These are phyloP conservation scores for Linhomoeus sp. DNA, from an alignment of 2,888 invertebrate genomes.

Conservation along the genomic window DNA sequence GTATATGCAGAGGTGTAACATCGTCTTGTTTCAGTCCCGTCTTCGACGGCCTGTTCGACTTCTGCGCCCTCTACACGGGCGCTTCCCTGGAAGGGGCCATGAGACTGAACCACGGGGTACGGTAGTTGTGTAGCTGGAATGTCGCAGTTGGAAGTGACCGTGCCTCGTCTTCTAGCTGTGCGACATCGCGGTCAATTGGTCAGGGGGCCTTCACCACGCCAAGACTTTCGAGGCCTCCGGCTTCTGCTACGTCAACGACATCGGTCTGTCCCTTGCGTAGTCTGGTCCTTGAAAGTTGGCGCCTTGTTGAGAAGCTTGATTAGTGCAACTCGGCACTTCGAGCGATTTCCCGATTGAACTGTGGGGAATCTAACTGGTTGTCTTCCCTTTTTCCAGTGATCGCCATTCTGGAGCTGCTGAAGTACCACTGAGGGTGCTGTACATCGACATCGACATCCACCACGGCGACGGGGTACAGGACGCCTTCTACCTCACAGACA, in stretches of 20 bases:
- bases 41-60: constrained; percentile 83
- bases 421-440: constrained; percentile 48
- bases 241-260: constrained; percentile 97
- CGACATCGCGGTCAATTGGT: constrained; percentile 98
- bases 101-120: constrained; percentile 65
- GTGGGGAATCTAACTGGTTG: too few species aligned
- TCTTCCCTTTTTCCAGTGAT: constrained; percentile 59
- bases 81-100: constrained; percentile 91
- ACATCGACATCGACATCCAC: constrained; percentile 97
- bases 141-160: too few species aligned
- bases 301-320: too few species aligned
- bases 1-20: too few species aligned
- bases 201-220: constrained; percentile 94
- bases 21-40: constrained; percentile 35
- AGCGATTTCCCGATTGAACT: too few species aligned
- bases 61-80: constrained; percentile 90
- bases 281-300: too few species aligned
- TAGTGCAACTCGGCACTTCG: too few species aligned
- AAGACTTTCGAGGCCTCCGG: constrained; percentile 92
- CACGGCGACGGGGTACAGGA: constrained; percentile 81
- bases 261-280: too few species aligned
- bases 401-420: constrained; percentile 72
- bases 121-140: constrained; percentile 4
- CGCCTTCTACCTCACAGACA: constrained; percentile 24
- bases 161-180: constrained; percentile 30